Conservation (phyloP, 2,888 invertebrate species). For the Synergus itoensis region DNA sequence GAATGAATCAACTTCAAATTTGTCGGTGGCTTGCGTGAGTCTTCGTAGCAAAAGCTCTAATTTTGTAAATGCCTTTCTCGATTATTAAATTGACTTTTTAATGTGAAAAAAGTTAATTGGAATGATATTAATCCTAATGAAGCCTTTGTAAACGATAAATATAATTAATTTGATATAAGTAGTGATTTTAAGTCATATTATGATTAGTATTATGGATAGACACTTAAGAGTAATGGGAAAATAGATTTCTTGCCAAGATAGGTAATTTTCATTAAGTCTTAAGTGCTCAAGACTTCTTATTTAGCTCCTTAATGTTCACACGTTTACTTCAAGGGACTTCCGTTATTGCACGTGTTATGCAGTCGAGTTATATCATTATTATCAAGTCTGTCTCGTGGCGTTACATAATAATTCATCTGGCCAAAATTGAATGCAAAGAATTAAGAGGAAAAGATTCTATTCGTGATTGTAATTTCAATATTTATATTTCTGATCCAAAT, state of each 20-base stretch:
- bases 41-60: neutral
- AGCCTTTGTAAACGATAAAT: neutral
- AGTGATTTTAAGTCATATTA: neutral
- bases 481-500: neutral
- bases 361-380: conserved; percentile 22
- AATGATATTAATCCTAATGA: neutral
- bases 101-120: neutral
- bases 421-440: conserved; percentile 13
- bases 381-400: neutral
- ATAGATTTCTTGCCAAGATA: conserved; percentile 27
- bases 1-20: neutral
- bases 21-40: neutral
- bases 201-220: conserved; percentile 11
- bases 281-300: conserved; percentile 20
- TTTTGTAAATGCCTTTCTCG: neutral
- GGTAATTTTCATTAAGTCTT: conserved; percentile 15
- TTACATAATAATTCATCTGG: conserved; percentile 8
- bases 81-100: neutral
- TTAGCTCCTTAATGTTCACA: conserved; percentile 20
- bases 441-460: neutral
- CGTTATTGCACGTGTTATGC: conserved; percentile 33
- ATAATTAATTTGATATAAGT: neutral
- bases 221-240: conserved; percentile 14
- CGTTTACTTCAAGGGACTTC: conserved; percentile 26
- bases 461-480: neutral